phyloP scores from a whole-genome alignment of 2,888 invertebrate species.

The Acanthacorydalis orientalis region DNA sequence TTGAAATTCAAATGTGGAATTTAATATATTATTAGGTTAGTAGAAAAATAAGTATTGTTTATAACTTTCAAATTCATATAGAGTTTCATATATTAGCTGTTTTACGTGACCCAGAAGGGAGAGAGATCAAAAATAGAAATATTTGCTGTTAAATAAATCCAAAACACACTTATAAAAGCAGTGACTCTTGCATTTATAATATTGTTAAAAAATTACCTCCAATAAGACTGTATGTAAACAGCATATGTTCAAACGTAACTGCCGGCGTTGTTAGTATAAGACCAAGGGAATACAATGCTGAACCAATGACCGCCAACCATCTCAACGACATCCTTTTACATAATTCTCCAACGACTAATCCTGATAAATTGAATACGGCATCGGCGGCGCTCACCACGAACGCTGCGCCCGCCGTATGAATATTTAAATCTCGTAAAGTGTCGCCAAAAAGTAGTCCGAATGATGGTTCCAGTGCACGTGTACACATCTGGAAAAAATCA shows the following conservation, averaged over 20 bases:
- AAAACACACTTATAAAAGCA: too few relatives aligned
- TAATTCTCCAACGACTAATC: conserved; percentile 58
- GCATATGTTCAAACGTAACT: conserved; percentile 50
- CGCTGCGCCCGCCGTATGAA: conserved; percentile 58
- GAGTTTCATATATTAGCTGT: too few relatives aligned
- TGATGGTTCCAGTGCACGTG: conserved; percentile 64
- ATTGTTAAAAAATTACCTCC: conserved; percentile 42
- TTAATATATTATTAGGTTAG: too few relatives aligned
- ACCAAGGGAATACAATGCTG: conserved; percentile 46
- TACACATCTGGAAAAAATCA: conserved; percentile 45
- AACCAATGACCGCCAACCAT: conserved; percentile 50
- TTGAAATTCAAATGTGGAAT: too few relatives aligned
- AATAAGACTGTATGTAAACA: conserved; percentile 56
- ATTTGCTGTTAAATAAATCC: too few relatives aligned
- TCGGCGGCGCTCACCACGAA: conserved; percentile 60
- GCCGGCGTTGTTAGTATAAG: conserved; percentile 51
- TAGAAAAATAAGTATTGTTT: too few relatives aligned
- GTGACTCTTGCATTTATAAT: too few relatives aligned
- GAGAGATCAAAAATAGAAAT: too few relatives aligned
- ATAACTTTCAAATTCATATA: too few relatives aligned
- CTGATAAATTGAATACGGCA: conserved; percentile 63
- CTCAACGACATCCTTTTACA: conserved; percentile 58
- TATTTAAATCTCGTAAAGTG: conserved; percentile 45
- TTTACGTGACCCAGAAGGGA: too few relatives aligned
- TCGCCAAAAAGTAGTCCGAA: conserved; percentile 68